Conservation (phyloP, 2,113 vertebrate genomes). For the Dascyllus trimaculatus region DNA sequence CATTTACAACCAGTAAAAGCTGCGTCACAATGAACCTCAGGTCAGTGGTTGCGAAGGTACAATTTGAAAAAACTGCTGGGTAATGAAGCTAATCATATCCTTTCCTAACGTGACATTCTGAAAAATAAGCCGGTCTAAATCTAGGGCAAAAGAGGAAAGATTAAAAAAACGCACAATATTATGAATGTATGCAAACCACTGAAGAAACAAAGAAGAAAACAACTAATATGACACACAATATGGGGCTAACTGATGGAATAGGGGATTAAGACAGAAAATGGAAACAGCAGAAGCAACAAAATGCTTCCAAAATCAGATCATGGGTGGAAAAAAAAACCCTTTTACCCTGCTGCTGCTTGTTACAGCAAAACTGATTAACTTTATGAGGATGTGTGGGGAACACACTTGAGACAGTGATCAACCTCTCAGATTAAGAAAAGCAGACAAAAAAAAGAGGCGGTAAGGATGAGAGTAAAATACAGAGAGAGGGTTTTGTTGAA, state of each 20-base stretch:
- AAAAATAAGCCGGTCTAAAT: neutral
- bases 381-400: slow-evolving; percentile 12
- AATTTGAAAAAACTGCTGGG: neutral
- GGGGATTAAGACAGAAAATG: slow-evolving; percentile 12
- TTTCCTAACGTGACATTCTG: neutral
- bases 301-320: slow-evolving; percentile 50
- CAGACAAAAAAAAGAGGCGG: neutral
- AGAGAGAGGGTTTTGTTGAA: slow-evolving; percentile 6
- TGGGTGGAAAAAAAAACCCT: slow-evolving; percentile 1
- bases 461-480: neutral
- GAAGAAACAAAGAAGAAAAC: slow-evolving; percentile 21
- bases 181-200: neutral
- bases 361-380: slow-evolving; percentile 25
- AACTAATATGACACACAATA: neutral
- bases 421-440: neutral
- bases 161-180: neutral
- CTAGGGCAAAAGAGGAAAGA: neutral
- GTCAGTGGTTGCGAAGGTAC: neutral
- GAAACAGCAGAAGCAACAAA: slow-evolving; percentile 1
- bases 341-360: slow-evolving; percentile 30
- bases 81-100: neutral
- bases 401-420: neutral
- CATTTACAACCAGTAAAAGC: neutral
- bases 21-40: neutral
- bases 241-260: neutral